These are phyloP conservation scores for Taenioides sp. DNA, from an alignment of 2,797 vertebrate species.

Conservation along the genomic window DNA sequence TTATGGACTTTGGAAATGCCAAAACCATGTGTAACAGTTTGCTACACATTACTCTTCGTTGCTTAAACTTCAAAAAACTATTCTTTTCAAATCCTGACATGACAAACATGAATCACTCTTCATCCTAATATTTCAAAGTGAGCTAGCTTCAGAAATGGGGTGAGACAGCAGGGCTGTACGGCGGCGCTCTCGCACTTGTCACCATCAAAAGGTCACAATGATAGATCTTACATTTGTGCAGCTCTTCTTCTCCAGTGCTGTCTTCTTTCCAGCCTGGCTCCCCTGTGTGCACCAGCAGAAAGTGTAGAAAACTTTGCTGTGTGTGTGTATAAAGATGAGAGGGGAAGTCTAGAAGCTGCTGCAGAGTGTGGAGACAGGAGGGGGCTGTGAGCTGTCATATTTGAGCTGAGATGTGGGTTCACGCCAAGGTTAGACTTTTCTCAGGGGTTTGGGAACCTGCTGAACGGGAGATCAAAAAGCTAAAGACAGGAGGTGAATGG, in stretches of 20 bases:
- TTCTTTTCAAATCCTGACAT: conserved; percentile 12
- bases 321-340: conserved; percentile 51
- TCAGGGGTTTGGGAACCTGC: conserved; percentile 71
- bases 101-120: conserved; percentile 31
- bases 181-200: conserved; percentile 52
- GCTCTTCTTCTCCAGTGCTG: conserved; percentile 40
- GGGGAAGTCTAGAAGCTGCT: conserved; percentile 46
- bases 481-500: conserved; percentile 35
- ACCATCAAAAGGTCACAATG: conserved; percentile 71
- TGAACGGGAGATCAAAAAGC: conserved; percentile 56
- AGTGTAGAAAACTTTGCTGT: conserved; percentile 54
- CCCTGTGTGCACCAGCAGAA: conserved; percentile 34
- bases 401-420: conserved; percentile 71
- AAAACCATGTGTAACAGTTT: conserved; percentile 2
- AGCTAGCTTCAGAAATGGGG: conserved; percentile 1
- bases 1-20: background rate
- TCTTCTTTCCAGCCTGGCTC: conserved; percentile 48
- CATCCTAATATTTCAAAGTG: conserved; percentile 31
- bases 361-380: conserved; percentile 60
- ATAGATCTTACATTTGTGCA: conserved; percentile 64
- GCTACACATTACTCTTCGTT: conserved; percentile 7
- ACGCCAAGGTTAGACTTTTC: conserved; percentile 72
- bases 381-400: conserved; percentile 74
- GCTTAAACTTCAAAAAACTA: conserved; percentile 20
- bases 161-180: conserved; percentile 35